Percentiles rank a stretch among this genome's conserved stretches.
Conservation (phyloP, 2,797 vertebrate genomes). For the Selene dorsalis region DNA sequence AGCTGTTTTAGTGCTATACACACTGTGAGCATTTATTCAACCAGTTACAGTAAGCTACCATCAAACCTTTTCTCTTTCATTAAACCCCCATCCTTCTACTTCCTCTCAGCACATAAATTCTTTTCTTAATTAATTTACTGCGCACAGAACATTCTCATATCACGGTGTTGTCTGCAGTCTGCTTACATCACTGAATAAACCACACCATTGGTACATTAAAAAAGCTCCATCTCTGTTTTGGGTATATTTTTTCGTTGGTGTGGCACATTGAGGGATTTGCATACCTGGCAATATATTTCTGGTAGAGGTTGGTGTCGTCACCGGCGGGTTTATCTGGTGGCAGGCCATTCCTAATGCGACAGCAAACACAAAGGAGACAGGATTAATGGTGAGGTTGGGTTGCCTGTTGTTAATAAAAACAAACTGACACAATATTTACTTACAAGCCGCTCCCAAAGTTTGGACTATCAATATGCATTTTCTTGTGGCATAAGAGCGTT, state of each 20-base stretch:
- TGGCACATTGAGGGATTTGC: conserved; percentile 81
- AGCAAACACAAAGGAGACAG: conserved; percentile 82
- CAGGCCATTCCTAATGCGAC: conserved; percentile 94
- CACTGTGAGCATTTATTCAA: conserved; percentile 61
- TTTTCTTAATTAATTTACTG: conserved; percentile 81
- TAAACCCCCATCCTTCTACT: conserved; percentile 70
- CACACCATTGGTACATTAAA: conserved; percentile 69
- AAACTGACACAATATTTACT: conserved; percentile 88
- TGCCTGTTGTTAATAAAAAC: conserved; percentile 86
- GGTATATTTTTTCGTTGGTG: conserved; percentile 69
- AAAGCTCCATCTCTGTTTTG: conserved; percentile 69
- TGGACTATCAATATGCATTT: conserved; percentile 87
- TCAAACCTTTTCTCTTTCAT: conserved; percentile 78
- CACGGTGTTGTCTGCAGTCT: conserved; percentile 43
- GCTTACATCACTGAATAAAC: conserved; percentile 80
- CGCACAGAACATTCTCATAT: conserved; percentile 69
- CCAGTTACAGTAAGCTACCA: conserved; percentile 66
- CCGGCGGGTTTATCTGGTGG: conserved; percentile 97
- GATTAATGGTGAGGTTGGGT: conserved; percentile 82
- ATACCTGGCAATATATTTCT: conserved; percentile 99
- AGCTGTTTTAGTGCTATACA: conserved; percentile 55
- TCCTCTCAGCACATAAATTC: conserved; percentile 79
- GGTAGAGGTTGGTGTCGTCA: conserved; percentile 99
- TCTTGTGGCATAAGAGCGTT: conserved; percentile 80
- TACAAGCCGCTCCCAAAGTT: conserved; percentile 84